Evolutionary conservation across 1,140 invertebrate genomes (phyloP).

Genomic region (Aphelinus atriplicis): DNA sequence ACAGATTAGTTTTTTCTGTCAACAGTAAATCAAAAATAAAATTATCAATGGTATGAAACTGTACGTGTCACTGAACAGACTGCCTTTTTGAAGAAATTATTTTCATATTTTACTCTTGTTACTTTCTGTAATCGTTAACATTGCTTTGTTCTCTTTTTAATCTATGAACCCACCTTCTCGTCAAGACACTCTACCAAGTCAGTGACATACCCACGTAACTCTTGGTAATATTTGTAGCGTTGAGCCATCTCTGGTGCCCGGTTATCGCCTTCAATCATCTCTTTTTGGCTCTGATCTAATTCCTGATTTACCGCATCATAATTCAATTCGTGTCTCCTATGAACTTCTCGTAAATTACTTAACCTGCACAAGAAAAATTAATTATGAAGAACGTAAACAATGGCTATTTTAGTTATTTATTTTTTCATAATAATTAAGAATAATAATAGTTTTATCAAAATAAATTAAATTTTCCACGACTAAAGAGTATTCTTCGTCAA

Average conservation of each 20-base stretch:
- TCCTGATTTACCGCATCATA: constrained; percentile 69
- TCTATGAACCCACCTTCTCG: constrained; percentile 79
- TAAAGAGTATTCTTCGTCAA: constrained; percentile 5
- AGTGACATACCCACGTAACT: constrained; percentile 93
- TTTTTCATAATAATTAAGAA: neutral
- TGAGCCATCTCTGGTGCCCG: constrained; percentile 76
- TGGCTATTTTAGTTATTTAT: constrained; percentile 4
- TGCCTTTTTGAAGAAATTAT: constrained; percentile 22
- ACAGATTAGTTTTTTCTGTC: no score
- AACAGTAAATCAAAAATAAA: no score
- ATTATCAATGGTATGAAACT: neutral
- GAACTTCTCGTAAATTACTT: constrained; percentile 69
- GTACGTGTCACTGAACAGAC: constrained; percentile 10
- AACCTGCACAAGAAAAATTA: constrained; percentile 62
- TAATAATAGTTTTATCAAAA: neutral
- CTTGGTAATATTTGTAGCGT: constrained; percentile 93
- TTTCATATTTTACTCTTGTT: neutral
- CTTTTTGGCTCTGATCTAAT: constrained; percentile 70
- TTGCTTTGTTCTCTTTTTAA: constrained; percentile 40
- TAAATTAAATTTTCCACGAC: neutral
- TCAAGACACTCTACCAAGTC: constrained; percentile 97
- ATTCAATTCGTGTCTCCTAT: constrained; percentile 68
- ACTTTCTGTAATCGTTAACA: constrained; percentile 32
- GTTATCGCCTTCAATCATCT: constrained; percentile 71
- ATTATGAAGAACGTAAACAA: constrained; percentile 20